Conservation (phyloP, 2,888 invertebrate species). For the Linyphia triangularis region DNA sequence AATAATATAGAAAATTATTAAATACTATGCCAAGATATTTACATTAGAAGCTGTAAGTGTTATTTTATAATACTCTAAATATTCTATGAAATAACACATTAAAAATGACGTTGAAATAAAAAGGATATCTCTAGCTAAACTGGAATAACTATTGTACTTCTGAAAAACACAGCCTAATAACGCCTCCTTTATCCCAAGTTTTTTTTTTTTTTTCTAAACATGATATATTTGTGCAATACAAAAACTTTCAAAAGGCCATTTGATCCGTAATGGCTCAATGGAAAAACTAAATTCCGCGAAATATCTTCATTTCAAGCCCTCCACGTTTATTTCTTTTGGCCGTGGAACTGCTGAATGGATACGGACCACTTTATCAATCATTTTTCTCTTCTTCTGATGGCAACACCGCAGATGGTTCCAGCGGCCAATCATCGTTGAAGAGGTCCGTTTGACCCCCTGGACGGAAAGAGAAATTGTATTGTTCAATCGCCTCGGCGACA, state of each 20-base stretch:
- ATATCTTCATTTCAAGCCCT: neutral
- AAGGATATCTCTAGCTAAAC: no score
- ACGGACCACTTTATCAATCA: constrained; percentile 65
- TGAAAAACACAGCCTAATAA: no score
- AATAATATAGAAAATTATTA: no score
- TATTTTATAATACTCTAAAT: no score
- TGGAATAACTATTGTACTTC: no score
- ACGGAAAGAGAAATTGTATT: constrained; percentile 21
- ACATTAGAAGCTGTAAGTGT: no score
- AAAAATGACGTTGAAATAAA: no score
- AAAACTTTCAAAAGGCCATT: neutral
- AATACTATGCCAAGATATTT: no score
- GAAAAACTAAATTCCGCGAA: neutral
- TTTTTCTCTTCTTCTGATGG: constrained; percentile 58
- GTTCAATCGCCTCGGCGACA: neutral
- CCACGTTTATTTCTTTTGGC: constrained; percentile 13
- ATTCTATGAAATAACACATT: no score
- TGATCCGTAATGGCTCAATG: neutral
- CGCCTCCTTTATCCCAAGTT: no score
- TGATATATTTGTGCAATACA: neutral
- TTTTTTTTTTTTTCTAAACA: neutral
- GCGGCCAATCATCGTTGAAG: constrained; percentile 42
- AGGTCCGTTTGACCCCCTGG: constrained; percentile 48
- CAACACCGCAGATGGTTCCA: constrained; percentile 50
- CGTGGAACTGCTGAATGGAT: constrained; percentile 41